phyloP scores from a whole-genome alignment of 1,140 invertebrate genomes.

The Drosophila tristis region DNA sequence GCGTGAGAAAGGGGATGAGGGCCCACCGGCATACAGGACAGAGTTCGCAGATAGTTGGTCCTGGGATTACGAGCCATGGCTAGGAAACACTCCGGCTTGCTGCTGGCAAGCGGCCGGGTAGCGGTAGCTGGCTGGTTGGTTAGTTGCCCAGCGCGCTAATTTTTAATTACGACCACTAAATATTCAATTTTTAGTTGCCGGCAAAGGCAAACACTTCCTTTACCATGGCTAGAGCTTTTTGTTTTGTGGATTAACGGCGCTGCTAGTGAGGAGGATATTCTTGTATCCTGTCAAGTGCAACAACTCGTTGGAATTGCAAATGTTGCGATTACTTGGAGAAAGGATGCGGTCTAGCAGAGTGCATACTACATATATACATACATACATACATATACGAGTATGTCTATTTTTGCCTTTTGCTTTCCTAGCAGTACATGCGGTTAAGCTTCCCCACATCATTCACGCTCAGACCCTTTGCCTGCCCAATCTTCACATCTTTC shows the following conservation, averaged over 20 bases:
- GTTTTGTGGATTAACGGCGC: constrained; percentile 59
- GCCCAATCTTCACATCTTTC: constrained; percentile 82
- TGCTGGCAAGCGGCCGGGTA: constrained; percentile 22
- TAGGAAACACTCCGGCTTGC: constrained; percentile 34
- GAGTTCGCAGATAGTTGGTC: constrained; percentile 44
- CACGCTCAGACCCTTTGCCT: constrained; percentile 84
- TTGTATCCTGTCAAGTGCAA: constrained; percentile 65
- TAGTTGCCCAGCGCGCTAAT: constrained; percentile 68
- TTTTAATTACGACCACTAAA: constrained; percentile 81
- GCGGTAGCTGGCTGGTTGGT: constrained; percentile 9
- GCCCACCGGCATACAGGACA: constrained; percentile 6
- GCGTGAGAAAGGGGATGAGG: neutral
- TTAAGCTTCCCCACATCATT: constrained; percentile 85
- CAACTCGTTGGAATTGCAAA: constrained; percentile 67
- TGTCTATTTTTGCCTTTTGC: too few relatives aligned
- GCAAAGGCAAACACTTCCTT: constrained; percentile 72
- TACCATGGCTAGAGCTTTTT: constrained; percentile 46
- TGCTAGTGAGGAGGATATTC: constrained; percentile 21
- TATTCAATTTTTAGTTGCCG: constrained; percentile 79
- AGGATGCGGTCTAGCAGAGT: constrained; percentile 19
- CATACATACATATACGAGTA: too few relatives aligned
- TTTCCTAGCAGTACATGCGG: constrained; percentile 83
- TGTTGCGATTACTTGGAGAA: constrained; percentile 55
- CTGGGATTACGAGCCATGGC: constrained; percentile 47
- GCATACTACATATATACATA: too few relatives aligned